Evolutionary conservation across 2,113 vertebrate genomes (phyloP).

Genomic region (Castor canadensis): DNA sequence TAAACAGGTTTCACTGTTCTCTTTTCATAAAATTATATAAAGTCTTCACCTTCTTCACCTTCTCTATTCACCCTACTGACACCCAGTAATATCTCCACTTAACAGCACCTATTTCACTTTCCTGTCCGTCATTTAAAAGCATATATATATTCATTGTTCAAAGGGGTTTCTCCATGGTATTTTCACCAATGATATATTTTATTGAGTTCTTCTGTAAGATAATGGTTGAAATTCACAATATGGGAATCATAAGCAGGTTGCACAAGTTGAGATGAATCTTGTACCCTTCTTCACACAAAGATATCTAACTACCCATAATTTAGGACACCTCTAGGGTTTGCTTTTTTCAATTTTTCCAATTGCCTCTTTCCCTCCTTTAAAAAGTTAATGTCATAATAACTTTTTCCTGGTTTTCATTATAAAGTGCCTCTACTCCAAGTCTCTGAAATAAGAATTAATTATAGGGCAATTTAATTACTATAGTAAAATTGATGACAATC

Average conservation of each 20-base stretch:
- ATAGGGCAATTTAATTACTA: not conserved
- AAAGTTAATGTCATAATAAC: not conserved
- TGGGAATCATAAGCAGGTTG: not conserved
- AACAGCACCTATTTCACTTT: too few relatives aligned
- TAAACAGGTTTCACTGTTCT: too few relatives aligned
- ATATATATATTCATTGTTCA: too few relatives aligned
- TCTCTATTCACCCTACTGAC: too few relatives aligned
- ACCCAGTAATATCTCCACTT: too few relatives aligned
- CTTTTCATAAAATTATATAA: too few relatives aligned
- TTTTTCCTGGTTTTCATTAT: not conserved
- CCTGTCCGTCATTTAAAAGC: too few relatives aligned
- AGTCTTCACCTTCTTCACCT: too few relatives aligned
- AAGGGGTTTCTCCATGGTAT: too few relatives aligned
- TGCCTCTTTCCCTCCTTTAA: not conserved
- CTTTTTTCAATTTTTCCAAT: not conserved
- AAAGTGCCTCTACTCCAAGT: not conserved
- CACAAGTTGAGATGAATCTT: not conserved
- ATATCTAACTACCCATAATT: not conserved
- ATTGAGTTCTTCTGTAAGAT: too few relatives aligned
- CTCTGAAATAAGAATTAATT: not conserved
- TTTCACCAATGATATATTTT: too few relatives aligned
- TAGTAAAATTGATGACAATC: not conserved
- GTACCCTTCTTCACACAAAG: not conserved
- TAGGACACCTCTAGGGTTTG: not conserved
- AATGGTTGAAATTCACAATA: not conserved